A percentile compares a stretch with the other conserved stretches of the same genome.
Evolutionary conservation across 2,888 invertebrate species (phyloP).

Genomic region (Dinocampus coccinellae): DNA sequence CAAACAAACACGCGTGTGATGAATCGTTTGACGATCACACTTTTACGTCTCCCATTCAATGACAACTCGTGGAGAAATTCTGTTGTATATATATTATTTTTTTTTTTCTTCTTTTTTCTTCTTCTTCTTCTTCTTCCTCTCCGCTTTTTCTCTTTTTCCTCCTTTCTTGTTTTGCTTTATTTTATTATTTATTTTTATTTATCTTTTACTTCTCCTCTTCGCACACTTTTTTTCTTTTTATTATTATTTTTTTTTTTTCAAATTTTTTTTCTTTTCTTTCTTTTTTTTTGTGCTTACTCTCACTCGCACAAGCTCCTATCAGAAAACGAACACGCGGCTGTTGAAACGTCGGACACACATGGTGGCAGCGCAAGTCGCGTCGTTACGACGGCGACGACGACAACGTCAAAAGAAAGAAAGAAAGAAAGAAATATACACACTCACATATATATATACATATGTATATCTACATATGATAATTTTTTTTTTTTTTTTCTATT

Average conservation of each 20-base stretch:
- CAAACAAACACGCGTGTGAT: background rate
- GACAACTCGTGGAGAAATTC: background rate
- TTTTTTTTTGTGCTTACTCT: background rate
- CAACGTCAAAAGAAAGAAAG: conserved; percentile 14
- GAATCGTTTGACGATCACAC: background rate
- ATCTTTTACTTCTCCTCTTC: no score
- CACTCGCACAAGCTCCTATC: conserved; percentile 23
- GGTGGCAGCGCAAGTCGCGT: conserved; percentile 30
- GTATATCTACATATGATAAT: background rate
- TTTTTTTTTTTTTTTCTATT: background rate
- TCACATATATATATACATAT: background rate
- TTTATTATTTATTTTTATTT: no score
- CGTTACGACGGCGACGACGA: conserved; percentile 24
- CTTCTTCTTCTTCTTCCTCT: background rate
- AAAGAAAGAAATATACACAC: background rate
- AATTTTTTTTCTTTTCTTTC: background rate
- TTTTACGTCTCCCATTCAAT: background rate
- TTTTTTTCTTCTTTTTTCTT: background rate
- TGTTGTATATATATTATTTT: no score
- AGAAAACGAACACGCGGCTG: conserved; percentile 35
- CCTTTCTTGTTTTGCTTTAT: background rate
- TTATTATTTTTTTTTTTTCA: conserved; percentile 3
- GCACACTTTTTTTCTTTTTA: background rate
- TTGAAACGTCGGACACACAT: conserved; percentile 37
- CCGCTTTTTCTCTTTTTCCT: background rate